Evolutionary conservation across 2,888 invertebrate genomes (phyloP).

Genomic region (Helicoverpa assulta): DNA sequence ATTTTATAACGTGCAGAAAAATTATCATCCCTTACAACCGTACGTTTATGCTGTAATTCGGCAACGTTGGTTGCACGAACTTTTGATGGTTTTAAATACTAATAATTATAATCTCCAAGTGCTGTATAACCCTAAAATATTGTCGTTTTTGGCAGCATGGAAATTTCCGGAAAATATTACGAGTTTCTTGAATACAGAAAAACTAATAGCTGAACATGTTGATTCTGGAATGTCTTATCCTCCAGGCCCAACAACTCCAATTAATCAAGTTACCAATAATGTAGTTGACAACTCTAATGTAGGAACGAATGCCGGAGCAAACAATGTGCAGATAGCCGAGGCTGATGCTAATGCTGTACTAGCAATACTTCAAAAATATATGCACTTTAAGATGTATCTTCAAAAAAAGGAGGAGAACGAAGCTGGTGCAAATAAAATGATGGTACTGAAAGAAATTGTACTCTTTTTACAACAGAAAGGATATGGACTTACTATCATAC

Average conservation of each 20-base stretch:
- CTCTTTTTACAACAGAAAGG: slow-evolving; percentile 32
- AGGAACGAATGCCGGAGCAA: background rate
- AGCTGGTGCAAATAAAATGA: slow-evolving; percentile 6
- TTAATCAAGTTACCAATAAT: background rate
- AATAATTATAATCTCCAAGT: slow-evolving; percentile 38
- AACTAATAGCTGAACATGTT: background rate
- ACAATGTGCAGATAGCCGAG: slow-evolving; percentile 20
- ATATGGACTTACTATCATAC: slow-evolving; percentile 6
- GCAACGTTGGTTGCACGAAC: slow-evolving; percentile 54
- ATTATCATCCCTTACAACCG: slow-evolving; percentile 21
- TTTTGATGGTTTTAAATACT: slow-evolving; percentile 27
- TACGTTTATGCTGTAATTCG: slow-evolving; percentile 45
- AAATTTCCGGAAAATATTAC: slow-evolving; percentile 25
- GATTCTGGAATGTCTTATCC: background rate
- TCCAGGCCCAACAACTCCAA: background rate
- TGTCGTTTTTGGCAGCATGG: slow-evolving; percentile 33
- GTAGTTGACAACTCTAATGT: slow-evolving; percentile 8
- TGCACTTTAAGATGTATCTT: slow-evolving; percentile 8
- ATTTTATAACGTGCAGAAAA: slow-evolving; percentile 20
- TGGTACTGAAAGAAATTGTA: slow-evolving; percentile 34
- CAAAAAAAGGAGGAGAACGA: slow-evolving; percentile 16
- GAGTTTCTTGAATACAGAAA: slow-evolving; percentile 14
- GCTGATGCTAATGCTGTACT: slow-evolving; percentile 27
- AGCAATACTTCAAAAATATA: slow-evolving; percentile 27
- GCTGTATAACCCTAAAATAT: slow-evolving; percentile 24